Evolutionary conservation across 2,113 vertebrate species (phyloP).

Genomic region (Crotalus horridus): DNA sequence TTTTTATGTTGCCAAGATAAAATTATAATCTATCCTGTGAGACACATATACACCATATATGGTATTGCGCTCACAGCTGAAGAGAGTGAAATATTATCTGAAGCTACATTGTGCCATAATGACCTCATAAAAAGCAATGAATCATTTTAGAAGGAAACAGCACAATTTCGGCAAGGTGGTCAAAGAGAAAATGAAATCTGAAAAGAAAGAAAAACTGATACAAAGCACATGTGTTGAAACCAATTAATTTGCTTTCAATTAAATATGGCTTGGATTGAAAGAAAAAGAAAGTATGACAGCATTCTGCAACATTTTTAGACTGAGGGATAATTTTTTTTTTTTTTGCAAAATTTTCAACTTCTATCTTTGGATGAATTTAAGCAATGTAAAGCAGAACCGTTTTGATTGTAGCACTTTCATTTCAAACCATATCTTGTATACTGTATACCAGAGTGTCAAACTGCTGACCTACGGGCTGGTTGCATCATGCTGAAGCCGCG

Average conservation of each 20-base stretch:
- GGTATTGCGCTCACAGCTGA: constrained; percentile 27
- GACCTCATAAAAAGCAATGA: constrained; percentile 61
- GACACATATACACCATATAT: constrained; percentile 20
- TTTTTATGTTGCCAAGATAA: constrained; percentile 53
- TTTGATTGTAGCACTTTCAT: neutral
- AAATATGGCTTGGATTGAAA: neutral
- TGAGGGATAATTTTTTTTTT: neutral
- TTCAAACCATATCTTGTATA: neutral
- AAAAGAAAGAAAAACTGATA: constrained; percentile 21
- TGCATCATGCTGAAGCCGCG: no score
- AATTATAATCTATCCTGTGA: constrained; percentile 50
- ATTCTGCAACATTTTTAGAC: neutral
- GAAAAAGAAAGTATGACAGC: no score
- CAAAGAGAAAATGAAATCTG: neutral
- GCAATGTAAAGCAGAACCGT: no score
- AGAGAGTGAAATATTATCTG: constrained; percentile 51
- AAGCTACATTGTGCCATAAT: constrained; percentile 36
- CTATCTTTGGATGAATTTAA: neutral
- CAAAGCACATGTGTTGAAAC: neutral
- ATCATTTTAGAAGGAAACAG: constrained; percentile 24
- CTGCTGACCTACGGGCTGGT: no score
- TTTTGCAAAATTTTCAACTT: neutral
- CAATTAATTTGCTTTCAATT: neutral
- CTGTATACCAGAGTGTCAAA: neutral
- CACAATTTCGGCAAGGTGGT: constrained; percentile 35